Conservation (phyloP, 2,888 invertebrate genomes). For the Allolobophora icterica region DNA sequence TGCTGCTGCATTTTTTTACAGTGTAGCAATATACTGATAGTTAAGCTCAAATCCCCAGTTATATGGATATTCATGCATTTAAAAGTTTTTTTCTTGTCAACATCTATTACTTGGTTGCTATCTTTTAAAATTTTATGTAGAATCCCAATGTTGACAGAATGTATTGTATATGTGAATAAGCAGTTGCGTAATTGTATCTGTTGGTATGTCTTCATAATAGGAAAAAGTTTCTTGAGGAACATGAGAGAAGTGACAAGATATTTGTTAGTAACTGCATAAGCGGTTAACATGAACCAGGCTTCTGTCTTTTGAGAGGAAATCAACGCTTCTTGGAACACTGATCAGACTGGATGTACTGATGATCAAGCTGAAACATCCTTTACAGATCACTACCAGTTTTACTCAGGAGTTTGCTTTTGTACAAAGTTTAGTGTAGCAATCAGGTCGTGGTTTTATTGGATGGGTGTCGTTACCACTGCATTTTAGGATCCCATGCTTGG, state of each 20-base stretch:
- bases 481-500: not conserved
- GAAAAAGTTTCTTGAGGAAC: conserved; percentile 21
- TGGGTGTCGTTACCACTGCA: not conserved
- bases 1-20: not conserved
- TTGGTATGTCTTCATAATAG: not conserved
- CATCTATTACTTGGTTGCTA: not conserved
- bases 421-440: not conserved
- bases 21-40: not conserved
- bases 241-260: not conserved
- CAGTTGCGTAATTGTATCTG: not conserved
- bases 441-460: not conserved
- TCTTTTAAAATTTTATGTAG: not conserved
- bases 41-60: not conserved
- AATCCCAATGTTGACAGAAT: not conserved
- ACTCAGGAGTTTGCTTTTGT: not conserved
- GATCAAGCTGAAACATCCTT: not conserved
- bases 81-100: not conserved
- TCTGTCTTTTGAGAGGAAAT: not conserved
- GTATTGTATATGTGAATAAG: not conserved
- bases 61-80: not conserved
- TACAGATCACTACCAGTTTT: not conserved
- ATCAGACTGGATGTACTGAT: not conserved
- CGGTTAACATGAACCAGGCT: conserved; percentile 3
- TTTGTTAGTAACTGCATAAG: not conserved
- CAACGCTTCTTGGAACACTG: not conserved